phyloP scores from a whole-genome alignment of 2,888 invertebrate species.

The Chrysolina americana region DNA sequence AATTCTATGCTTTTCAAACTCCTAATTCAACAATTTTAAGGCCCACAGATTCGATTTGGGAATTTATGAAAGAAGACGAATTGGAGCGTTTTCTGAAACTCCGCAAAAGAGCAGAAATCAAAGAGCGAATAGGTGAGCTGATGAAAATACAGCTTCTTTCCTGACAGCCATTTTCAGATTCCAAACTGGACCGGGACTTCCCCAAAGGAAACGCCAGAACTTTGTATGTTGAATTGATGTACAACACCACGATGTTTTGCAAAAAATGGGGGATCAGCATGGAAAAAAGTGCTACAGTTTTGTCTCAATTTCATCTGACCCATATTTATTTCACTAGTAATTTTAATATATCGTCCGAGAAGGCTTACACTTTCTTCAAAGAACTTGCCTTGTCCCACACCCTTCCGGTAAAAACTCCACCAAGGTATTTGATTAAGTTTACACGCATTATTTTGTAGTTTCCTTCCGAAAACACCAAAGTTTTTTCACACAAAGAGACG shows the following conservation, averaged over 20 bases:
- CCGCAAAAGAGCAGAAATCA: conserved; percentile 53
- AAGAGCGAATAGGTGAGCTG: conserved; percentile 58
- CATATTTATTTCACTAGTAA: conserved; percentile 64
- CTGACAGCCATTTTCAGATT: conserved; percentile 56
- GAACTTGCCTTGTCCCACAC: conserved; percentile 63
- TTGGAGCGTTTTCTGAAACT: conserved; percentile 56
- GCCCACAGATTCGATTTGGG: conserved; percentile 61
- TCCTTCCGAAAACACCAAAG: conserved; percentile 62
- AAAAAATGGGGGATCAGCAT: conserved; percentile 55
- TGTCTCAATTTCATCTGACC: conserved; percentile 65
- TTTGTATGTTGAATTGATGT: conserved; percentile 63
- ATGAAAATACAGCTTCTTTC: conserved; percentile 16
- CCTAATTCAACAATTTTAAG: conserved; percentile 47
- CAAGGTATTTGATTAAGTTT: neutral
- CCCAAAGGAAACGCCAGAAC: conserved; percentile 60
- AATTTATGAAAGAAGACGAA: conserved; percentile 60
- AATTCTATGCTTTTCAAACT: conserved; percentile 53
- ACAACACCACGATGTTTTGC: conserved; percentile 62
- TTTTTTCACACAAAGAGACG: conserved; percentile 63
- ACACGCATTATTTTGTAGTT: conserved; percentile 55
- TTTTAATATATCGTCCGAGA: conserved; percentile 62
- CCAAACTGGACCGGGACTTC: conserved; percentile 54
- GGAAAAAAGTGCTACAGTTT: conserved; percentile 62
- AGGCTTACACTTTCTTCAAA: conserved; percentile 65
- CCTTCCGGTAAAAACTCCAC: conserved; percentile 58